These are phyloP conservation scores for Meiosimyza decipiens DNA, from an alignment of 2,888 invertebrate species.

Conservation along the genomic window DNA sequence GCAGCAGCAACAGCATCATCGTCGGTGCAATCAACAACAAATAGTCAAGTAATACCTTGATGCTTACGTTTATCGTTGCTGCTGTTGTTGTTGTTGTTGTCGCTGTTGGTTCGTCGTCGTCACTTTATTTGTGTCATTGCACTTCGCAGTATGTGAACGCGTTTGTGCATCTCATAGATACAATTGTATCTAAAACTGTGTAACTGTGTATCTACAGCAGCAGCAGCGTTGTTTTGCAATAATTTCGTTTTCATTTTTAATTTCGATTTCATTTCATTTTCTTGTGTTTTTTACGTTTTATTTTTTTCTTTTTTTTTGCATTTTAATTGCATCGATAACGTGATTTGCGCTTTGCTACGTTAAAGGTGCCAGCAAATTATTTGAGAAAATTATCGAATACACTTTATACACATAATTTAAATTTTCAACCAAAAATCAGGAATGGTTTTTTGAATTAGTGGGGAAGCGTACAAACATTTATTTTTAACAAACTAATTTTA, in stretches of 20 bases:
- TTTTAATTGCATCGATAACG: not conserved
- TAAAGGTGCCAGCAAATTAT: too few species aligned
- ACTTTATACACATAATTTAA: too few species aligned
- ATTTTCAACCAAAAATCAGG: too few species aligned
- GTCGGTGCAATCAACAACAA: not conserved
- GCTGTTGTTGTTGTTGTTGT: constrained; percentile 2
- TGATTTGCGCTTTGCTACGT: constrained; percentile 1
- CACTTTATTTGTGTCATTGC: not conserved
- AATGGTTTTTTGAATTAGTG: too few species aligned
- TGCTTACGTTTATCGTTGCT: not conserved
- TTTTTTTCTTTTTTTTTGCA: constrained; percentile 25
- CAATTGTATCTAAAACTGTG: constrained; percentile 23
- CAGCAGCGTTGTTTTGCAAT: constrained; percentile 51
- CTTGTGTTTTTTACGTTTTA: constrained; percentile 27
- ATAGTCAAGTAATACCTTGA: not conserved
- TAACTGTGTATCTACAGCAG: constrained; percentile 18
- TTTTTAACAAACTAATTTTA: too few species aligned
- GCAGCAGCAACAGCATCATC: constrained; percentile 4
- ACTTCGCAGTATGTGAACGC: not conserved
- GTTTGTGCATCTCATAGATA: constrained; percentile 20
- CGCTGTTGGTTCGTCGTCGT: not conserved
- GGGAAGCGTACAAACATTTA: too few species aligned
- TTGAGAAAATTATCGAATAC: too few species aligned
- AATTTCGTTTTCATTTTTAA: constrained; percentile 57
- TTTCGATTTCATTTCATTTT: constrained; percentile 54